These are phyloP conservation scores for Trachelus tabidus DNA, from an alignment of 2,888 invertebrate species.

Conservation along the genomic window DNA sequence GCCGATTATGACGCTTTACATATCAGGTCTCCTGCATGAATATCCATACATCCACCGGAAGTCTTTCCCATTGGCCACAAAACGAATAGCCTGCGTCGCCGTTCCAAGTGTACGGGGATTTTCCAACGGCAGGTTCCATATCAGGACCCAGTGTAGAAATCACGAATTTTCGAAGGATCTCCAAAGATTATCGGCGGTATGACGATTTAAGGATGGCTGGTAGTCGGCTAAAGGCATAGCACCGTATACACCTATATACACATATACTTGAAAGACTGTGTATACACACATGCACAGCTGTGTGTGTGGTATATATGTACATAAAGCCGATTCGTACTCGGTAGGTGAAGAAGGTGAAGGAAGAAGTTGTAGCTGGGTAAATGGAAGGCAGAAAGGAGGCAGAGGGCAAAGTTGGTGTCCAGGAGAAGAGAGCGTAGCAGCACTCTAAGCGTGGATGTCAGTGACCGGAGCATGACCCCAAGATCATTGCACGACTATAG, in stretches of 20 bases:
- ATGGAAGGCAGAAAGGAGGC: conserved; percentile 22
- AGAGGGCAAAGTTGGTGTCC: conserved; percentile 41
- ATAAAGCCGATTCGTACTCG: background rate
- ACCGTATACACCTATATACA: background rate
- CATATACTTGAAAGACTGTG: no score
- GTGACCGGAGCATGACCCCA: conserved; percentile 63
- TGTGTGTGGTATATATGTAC: background rate
- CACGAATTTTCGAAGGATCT: background rate
- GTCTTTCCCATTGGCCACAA: background rate
- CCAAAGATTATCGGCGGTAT: background rate
- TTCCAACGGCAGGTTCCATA: no score
- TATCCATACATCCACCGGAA: conserved; percentile 10
- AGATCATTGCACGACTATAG: conserved; percentile 55
- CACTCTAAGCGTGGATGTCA: conserved; percentile 54
- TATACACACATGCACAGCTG: background rate
- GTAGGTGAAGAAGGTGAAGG: background rate
- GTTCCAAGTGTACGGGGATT: background rate
- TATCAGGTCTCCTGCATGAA: conserved; percentile 15
- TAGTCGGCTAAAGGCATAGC: no score
- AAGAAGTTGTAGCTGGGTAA: conserved; percentile 12
- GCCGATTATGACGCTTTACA: conserved; percentile 35
- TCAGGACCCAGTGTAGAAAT: no score
- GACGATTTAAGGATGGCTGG: background rate
- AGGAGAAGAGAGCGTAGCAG: conserved; percentile 40
- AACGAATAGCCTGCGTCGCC: background rate